Conservation (phyloP, 2,113 vertebrate genomes). For the Calypte anna region DNA sequence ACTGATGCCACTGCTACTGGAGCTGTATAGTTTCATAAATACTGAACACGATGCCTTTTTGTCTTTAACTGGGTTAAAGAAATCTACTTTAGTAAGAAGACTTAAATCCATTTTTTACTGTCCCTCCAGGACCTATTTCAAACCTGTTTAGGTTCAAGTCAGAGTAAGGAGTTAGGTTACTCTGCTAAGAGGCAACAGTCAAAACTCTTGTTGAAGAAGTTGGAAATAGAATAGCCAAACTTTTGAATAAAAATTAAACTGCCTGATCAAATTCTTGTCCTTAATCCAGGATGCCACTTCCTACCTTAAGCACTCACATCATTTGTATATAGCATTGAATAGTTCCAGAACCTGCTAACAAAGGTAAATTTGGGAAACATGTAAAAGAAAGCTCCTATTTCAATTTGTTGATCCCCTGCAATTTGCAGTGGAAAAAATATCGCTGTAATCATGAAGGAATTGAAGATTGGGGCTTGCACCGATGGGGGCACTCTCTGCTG, state of each 20-base stretch:
- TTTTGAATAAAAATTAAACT: background rate
- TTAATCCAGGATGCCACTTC: background rate
- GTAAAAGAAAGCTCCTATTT: background rate
- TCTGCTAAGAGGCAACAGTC: background rate
- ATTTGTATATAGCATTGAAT: background rate
- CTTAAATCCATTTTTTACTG: background rate
- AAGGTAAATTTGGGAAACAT: background rate
- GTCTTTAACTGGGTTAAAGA: background rate
- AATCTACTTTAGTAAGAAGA: background rate
- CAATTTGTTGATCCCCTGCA: background rate
- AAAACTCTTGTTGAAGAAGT: background rate
- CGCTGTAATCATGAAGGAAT: background rate
- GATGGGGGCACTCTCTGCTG: too few species aligned
- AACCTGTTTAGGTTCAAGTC: background rate
- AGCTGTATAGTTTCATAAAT: background rate
- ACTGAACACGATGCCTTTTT: fast-evolving
- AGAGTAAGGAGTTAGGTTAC: background rate
- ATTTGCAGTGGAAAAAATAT: background rate
- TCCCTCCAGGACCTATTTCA: background rate
- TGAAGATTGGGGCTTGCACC: background rate
- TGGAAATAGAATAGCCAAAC: background rate
- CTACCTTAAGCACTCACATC: background rate
- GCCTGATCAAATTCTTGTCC: background rate
- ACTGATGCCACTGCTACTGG: too few species aligned
- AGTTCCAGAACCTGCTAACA: background rate